A percentile compares a stretch with the other conserved stretches of the same genome.
phyloP scores from a whole-genome alignment of 2,888 invertebrate genomes.

The Theretra japonica region DNA sequence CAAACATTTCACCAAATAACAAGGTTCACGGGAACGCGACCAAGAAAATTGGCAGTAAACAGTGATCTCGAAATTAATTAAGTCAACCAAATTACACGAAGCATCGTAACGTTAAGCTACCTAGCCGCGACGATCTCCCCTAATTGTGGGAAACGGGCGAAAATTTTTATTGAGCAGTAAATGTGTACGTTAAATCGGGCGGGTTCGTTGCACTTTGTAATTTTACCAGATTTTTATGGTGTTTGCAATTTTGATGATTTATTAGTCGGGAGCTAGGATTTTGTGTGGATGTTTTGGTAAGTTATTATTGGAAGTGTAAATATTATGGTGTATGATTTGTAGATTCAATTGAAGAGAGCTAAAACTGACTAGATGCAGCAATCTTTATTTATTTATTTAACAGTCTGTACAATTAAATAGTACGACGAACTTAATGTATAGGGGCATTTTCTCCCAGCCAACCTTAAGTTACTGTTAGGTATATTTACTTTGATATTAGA shows the following conservation, averaged over 20 bases:
- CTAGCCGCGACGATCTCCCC: conserved; percentile 44
- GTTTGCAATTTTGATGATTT: conserved; percentile 42
- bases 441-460: no score
- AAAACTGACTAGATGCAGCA: no score
- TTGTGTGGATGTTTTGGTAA: conserved; percentile 6
- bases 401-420: no score
- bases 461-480: no score
- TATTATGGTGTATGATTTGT: no score
- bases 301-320: neutral
- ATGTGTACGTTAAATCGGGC: conserved; percentile 66
- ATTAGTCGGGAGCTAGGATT: conserved; percentile 10
- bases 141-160: conserved; percentile 74
- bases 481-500: no score
- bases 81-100: conserved; percentile 56
- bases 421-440: no score
- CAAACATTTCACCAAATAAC: conserved; percentile 21
- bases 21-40: conserved; percentile 27
- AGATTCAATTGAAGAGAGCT: no score
- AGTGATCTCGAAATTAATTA: conserved; percentile 62
- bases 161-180: conserved; percentile 75
- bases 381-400: no score
- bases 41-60: conserved; percentile 47
- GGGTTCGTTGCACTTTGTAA: conserved; percentile 69
- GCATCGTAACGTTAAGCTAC: conserved; percentile 46
- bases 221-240: conserved; percentile 61